Percentiles rank a stretch among this genome's conserved stretches.
These are phyloP conservation scores for Lithophane socia DNA, from an alignment of 2,888 invertebrate genomes.

Conservation along the genomic window DNA sequence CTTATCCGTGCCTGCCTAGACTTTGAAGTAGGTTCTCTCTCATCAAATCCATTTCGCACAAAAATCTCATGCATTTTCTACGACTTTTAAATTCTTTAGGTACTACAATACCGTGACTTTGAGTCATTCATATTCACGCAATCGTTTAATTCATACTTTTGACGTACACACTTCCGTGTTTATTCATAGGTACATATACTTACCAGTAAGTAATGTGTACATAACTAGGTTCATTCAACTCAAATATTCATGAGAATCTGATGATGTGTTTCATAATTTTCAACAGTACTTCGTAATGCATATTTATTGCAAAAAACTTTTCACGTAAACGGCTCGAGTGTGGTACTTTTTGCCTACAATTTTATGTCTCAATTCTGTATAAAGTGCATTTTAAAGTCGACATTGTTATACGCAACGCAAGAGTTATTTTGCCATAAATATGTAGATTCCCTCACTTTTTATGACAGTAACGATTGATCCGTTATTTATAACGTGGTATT, in stretches of 20 bases:
- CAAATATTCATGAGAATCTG: conserved; percentile 3
- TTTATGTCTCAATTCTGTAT: conserved; percentile 48
- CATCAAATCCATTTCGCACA: not conserved
- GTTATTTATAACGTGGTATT: conserved; percentile 16
- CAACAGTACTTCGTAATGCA: conserved; percentile 4
- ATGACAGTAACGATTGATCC: conserved; percentile 5
- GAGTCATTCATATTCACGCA: conserved; percentile 17
- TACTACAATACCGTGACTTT: not conserved
- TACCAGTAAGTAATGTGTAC: not conserved
- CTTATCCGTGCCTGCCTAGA: conserved; percentile 26
- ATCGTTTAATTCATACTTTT: not conserved
- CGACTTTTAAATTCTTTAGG: not conserved
- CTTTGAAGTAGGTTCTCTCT: conserved; percentile 32
- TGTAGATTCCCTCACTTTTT: conserved; percentile 29
- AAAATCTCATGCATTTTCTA: not conserved
- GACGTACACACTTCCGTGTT: conserved; percentile 38
- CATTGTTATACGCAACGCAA: conserved; percentile 19
- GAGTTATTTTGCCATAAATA: conserved; percentile 22
- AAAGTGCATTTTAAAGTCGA: conserved; percentile 31
- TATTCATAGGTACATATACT: not conserved
- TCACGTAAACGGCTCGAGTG: conserved; percentile 30
- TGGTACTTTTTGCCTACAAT: conserved; percentile 29
- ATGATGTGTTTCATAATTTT: conserved; percentile 11
- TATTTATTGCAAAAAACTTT: conserved; percentile 32
- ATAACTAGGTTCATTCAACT: conserved; percentile 36